These are phyloP conservation scores for Spodoptera frugiperda DNA, from an alignment of 1,140 invertebrate genomes.

Conservation along the genomic window DNA sequence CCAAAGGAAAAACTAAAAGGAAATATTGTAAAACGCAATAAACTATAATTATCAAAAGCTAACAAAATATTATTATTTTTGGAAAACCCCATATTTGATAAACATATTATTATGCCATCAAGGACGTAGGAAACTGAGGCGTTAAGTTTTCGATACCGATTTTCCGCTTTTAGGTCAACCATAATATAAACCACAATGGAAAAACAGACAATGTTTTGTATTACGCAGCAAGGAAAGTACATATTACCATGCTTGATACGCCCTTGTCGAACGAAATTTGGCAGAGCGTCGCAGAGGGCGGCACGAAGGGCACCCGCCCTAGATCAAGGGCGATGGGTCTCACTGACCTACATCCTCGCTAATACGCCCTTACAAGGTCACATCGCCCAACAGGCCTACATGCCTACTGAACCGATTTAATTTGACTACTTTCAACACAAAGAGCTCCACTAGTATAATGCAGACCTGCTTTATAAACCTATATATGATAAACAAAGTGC, in stretches of 20 bases:
- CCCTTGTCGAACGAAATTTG: constrained; percentile 60
- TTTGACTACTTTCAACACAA: constrained; percentile 29
- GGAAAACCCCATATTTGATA: neutral
- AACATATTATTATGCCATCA: neutral
- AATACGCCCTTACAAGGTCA: constrained; percentile 69
- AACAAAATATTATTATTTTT: neutral
- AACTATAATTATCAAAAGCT: no score
- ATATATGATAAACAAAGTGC: neutral
- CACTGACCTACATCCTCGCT: constrained; percentile 77
- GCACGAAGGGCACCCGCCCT: constrained; percentile 68
- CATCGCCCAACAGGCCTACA: constrained; percentile 53
- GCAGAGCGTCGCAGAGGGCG: constrained; percentile 52
- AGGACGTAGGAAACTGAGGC: neutral
- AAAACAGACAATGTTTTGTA: constrained; percentile 16
- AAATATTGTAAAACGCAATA: no score
- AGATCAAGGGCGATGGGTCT: constrained; percentile 76
- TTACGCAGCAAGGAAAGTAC: constrained; percentile 11
- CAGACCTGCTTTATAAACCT: neutral
- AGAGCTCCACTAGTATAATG: neutral
- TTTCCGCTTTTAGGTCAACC: constrained; percentile 6
- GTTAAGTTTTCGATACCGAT: neutral
- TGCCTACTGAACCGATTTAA: constrained; percentile 53
- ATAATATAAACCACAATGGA: neutral
- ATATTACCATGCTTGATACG: constrained; percentile 41
- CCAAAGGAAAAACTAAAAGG: no score